Base-by-base conservation (phyloP, 2,797 vertebrate genomes). In the Acomys russatus region DNA sequence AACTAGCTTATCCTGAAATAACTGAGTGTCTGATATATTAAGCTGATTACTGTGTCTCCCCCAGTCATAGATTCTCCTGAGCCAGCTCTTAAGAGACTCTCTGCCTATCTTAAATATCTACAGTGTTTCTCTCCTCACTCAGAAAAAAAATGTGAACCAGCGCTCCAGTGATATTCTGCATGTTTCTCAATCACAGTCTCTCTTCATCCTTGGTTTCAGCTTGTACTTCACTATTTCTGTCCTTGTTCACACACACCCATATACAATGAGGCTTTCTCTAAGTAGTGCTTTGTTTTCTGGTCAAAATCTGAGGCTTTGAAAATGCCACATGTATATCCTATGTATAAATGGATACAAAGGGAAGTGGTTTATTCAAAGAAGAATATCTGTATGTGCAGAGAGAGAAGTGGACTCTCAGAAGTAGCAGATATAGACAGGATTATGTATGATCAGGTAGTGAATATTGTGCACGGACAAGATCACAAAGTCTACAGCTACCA, bases 1-100 rank as follows among this genome's bases (percentile, higher is more conserved):
- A 84, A 38, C 38, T 56, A 9, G 7, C 59, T 97, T 87, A 77
- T 92, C 49, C 33, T 88, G 88, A 91, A 94, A 92, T 95, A 92
- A 74, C 35, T 11, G 17, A 30, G 7, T 82, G 14, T 90, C 71
- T 94, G 93, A 96, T 64, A 71, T 54, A 94, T 88, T 94, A 96
- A 94, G 33, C n/a, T 96, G 87, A 95, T 89, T 64, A 86, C 70
- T 90, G 4, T 95, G 71, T 95, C 49, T 80, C 68, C 71, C 73
- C 79, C 61, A 84, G 23, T 93, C 56, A 90, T 68, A 95, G 88
- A 88, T 63, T 82, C 71, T 89, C 54, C 79, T 59, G 76, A 80
- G 54, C 79, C 30, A 77, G n/a, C 76, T 76, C 63, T 94, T 90
- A 79, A 74, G 49, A 82, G 77, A 74, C 28, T 5, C 20, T 30